phyloP scores from a whole-genome alignment of 2,888 invertebrate species.

The Aphodius sticticus region DNA sequence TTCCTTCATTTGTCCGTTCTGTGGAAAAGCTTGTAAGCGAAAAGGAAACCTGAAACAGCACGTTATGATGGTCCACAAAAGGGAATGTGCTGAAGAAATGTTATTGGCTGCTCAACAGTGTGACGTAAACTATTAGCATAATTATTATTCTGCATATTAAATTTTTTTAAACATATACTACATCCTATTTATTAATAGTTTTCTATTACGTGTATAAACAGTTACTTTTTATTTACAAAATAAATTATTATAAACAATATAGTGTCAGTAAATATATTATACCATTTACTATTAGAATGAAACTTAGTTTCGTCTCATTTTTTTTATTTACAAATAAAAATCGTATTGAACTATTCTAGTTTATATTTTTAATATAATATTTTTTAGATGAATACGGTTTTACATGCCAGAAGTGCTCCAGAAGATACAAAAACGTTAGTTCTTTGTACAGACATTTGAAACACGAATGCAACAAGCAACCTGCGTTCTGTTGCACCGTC shows the following conservation, averaged over 20 bases:
- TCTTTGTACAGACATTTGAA: slow-evolving; percentile 65
- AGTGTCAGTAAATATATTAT: too few species aligned
- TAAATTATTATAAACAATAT: too few species aligned
- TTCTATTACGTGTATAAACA: too few species aligned
- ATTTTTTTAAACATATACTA: too few species aligned
- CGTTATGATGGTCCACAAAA: slow-evolving; percentile 17
- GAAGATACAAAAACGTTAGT: slow-evolving; percentile 64
- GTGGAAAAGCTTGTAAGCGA: slow-evolving; percentile 25
- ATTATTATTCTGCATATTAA: too few species aligned
- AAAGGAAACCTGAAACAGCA: slow-evolving; percentile 32
- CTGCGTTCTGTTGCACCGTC: slow-evolving; percentile 63
- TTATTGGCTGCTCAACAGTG: not conserved
- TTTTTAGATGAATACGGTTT: slow-evolving; percentile 6
- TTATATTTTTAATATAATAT: not conserved
- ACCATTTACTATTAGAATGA: too few species aligned
- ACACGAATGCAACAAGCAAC: slow-evolving; percentile 65
- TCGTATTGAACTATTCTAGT: not conserved
- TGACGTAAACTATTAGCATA: not conserved
- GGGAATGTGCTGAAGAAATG: not conserved
- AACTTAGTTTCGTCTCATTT: too few species aligned
- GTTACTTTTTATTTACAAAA: too few species aligned
- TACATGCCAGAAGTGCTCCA: slow-evolving; percentile 56
- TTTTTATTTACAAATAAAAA: too few species aligned
- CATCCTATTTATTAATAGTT: too few species aligned
- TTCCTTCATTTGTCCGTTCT: slow-evolving; percentile 47